phyloP scores from a whole-genome alignment of 2,113 vertebrate species.

The Paradisaea rubra region DNA sequence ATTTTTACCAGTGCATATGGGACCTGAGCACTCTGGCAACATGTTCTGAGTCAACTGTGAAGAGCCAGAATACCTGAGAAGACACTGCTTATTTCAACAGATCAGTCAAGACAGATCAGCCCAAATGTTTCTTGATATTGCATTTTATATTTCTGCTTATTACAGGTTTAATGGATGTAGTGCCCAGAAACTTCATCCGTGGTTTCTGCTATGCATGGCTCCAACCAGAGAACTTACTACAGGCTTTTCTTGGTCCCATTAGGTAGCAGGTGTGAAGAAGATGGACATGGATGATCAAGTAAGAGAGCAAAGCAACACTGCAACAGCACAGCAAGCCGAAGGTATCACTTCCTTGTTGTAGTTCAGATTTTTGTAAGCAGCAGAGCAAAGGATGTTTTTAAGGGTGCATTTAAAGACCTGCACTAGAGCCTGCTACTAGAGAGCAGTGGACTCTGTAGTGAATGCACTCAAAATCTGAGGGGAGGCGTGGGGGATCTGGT shows the following conservation, averaged over 20 bases:
- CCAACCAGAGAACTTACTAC: not conserved
- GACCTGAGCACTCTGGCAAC: not conserved
- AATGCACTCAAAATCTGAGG: not conserved
- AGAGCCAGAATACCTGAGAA: not conserved
- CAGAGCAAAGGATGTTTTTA: not conserved
- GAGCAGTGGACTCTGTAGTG: not conserved
- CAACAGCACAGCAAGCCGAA: not conserved
- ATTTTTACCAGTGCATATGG: not conserved
- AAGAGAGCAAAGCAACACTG: not conserved
- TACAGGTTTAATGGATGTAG: not conserved
- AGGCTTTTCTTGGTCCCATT: not conserved
- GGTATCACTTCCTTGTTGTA: not conserved
- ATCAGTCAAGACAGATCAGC: not conserved
- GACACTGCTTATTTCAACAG: not conserved
- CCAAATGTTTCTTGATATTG: not conserved
- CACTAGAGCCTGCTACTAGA: not conserved
- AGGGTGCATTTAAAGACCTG: not conserved
- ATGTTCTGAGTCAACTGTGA: not conserved
- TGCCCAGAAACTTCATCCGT: not conserved
- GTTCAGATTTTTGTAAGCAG: not conserved
- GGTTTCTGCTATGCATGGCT: not conserved
- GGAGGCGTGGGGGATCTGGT: fast-evolving
- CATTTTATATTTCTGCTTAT: not conserved
- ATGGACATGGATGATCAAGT: not conserved
- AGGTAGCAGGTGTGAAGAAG: not conserved